Percentiles rank a stretch among this genome's conserved stretches.
phyloP scores from a whole-genome alignment of 2,113 vertebrate species.

The Natator depressus region DNA sequence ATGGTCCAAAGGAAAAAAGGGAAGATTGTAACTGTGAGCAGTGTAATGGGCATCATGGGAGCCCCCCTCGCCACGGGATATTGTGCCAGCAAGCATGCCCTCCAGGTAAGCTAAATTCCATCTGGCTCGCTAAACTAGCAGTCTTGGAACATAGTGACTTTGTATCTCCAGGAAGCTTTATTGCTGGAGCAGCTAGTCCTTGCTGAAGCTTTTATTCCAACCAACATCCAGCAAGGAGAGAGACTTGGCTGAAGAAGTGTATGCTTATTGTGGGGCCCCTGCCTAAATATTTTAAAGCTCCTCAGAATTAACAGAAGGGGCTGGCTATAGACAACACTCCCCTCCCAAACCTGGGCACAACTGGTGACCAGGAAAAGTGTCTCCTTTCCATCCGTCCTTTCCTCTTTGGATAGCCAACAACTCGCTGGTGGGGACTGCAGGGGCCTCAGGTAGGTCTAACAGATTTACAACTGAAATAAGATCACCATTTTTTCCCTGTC shows the following conservation, averaged over 20 bases:
- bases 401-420: background rate
- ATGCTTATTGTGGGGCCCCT: too few species aligned
- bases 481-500: too few species aligned
- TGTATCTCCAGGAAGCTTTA: background rate
- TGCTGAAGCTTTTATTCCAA: background rate
- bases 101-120: constrained; percentile 81
- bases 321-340: background rate
- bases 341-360: too few species aligned
- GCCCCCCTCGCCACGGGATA: constrained; percentile 88
- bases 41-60: constrained; percentile 84
- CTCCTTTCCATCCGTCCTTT: background rate
- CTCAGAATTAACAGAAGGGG: background rate
- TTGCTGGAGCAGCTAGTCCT: background rate
- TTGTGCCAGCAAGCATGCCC: constrained; percentile 92
- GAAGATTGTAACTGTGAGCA: constrained; percentile 90
- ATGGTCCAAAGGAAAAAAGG: constrained; percentile 88
- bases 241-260: too few species aligned
- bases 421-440: too few species aligned
- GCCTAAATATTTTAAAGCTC: background rate
- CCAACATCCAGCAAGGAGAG: too few species aligned
- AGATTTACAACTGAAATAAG: background rate
- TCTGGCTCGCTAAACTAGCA: background rate
- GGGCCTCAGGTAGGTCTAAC: too few species aligned
- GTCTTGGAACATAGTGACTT: background rate
- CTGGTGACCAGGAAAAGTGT: too few species aligned